Conservation (phyloP, 2,888 invertebrate species). For the Sarcophaga caerulescens region DNA sequence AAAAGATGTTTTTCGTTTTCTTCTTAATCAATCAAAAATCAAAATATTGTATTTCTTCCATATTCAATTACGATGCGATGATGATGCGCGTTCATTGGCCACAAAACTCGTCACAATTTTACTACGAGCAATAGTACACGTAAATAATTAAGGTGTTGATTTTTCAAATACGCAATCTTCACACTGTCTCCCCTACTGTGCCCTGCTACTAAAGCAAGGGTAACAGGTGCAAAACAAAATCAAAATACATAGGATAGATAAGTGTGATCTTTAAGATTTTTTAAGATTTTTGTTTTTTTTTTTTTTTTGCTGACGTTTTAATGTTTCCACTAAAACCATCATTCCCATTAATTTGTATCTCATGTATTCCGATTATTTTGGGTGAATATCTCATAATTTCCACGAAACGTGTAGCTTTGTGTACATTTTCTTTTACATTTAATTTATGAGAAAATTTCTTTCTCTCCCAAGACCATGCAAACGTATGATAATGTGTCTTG, state of each 20-base stretch:
- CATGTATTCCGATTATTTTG: slow-evolving; percentile 44
- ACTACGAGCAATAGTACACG: background rate
- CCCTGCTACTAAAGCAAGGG: background rate
- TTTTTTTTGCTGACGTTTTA: background rate
- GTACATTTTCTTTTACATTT: slow-evolving; percentile 29
- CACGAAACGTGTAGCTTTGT: slow-evolving; percentile 48
- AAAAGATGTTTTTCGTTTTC: too few species aligned
- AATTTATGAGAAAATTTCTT: slow-evolving; percentile 36
- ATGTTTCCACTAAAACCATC: slow-evolving; percentile 23
- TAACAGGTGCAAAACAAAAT: slow-evolving; percentile 46
- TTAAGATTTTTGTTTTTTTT: too few species aligned
- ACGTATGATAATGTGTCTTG: slow-evolving; percentile 3
- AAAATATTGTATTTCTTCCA: slow-evolving; percentile 25
- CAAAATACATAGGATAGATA: background rate
- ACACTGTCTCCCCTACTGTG: background rate
- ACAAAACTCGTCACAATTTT: background rate
- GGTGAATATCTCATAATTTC: slow-evolving; percentile 54
- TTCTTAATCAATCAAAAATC: background rate
- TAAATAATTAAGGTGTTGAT: background rate
- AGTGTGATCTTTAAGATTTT: slow-evolving; percentile 37
- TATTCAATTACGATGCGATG: slow-evolving; percentile 2
- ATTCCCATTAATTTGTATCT: slow-evolving; percentile 6
- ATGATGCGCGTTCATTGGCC: slow-evolving; percentile 31
- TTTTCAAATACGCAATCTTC: background rate
- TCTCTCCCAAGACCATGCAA: slow-evolving; percentile 22